Base-by-base conservation (phyloP, 1,140 invertebrate genomes). In the Cryptotermes secundus region DNA sequence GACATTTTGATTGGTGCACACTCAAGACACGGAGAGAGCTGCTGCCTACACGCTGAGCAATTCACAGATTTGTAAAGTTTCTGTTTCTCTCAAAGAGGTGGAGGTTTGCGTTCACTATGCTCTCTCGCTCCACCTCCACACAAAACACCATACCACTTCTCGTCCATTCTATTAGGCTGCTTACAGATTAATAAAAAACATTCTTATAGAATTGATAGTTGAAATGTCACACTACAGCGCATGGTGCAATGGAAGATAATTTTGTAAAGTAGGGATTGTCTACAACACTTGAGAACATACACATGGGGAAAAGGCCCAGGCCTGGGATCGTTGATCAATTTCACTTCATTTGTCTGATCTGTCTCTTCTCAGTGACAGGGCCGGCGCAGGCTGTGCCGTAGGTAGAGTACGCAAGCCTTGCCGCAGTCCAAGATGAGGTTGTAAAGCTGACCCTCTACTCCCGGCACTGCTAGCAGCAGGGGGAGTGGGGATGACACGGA, bases 371-470 rank as follows among this genome's bases (percentile, higher is more conserved):
- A 84, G 34, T 82, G 72, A 80, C 35, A 35, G 42, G 84, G 65
- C 38, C 82, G 85, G 16, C 42, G 53, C 26, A 91, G 87, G 86
- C 90, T 90, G 86, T 91, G 88, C 87, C 91, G 90, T 87, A 93
- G 89, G 88, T 91, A 92, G 86, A 88, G 90, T 87, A 91, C 91
- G 88, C 92, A 92, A 86, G 92, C 92, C 88, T 92, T 92, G 88
- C 90, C 89, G 45, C 91, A 89, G 85, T 91, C 88, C 84, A 89
- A 88, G 86, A 92, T 91, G 86, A 92, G 88, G 85, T 91, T 90
- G 87, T 90, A 90, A 22, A 92, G 91, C 82, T 91, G 91, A 84
- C 89, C 90, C 88, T 92, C 91, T 83, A 92, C 80, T 86, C 88
- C 88, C 88, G 90, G 90, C 87, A 90, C 42, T 34, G 89, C 86